Base-by-base conservation (phyloP, 1,140 invertebrate species). In the Chironomus striatipennis region DNA sequence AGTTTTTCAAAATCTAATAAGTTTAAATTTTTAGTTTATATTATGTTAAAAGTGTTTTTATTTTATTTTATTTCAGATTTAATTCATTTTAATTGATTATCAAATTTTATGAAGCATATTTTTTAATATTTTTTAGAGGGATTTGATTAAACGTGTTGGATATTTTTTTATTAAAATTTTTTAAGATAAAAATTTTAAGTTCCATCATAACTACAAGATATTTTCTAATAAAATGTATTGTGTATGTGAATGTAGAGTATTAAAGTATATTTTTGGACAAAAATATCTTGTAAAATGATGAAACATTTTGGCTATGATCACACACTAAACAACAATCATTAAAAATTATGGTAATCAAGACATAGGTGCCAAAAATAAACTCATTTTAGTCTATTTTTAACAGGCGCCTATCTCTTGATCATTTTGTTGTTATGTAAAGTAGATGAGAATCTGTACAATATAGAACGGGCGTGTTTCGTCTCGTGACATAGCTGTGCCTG, bases 401-500 rank as follows among this genome's bases (percentile, higher is more conserved):
- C 9, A 57, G 1, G 12, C n/a, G 12, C 24, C 24, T 34, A 34
- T 34, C 24, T 34, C 24, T 34, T 34, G 24, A 34, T 34, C 5
- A 34, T 34, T 34, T 34, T 34, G 24, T 34, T 34, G 24, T 34
- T 34, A 34, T 34, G 24, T 5, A 34, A 34, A 34, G 24, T 34
- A 34, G 24, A 34, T 34, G 24, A 34, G 24, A 34, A 34, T 34
- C 24, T 34, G 24, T 34, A 34, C 24, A 34, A 34, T 34, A 34
- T 34, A 9, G 43, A 47, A 15, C 47, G 47, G n/a, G 47, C 47
- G 47, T 57, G 47, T 57, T 4, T 57, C n/a, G 47, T 57, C 47
- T 57, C 47, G 47, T 57, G 65, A 20, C 17, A 70, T 70, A 70
- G 20, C 20, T 20, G 65, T 70, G 65, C 65, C 65, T 70, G 80